Percentiles rank a stretch among this genome's conserved stretches.
These are phyloP conservation scores for Tenualosa thibaudeaui DNA, from an alignment of 2,797 vertebrate species.

Conservation along the genomic window DNA sequence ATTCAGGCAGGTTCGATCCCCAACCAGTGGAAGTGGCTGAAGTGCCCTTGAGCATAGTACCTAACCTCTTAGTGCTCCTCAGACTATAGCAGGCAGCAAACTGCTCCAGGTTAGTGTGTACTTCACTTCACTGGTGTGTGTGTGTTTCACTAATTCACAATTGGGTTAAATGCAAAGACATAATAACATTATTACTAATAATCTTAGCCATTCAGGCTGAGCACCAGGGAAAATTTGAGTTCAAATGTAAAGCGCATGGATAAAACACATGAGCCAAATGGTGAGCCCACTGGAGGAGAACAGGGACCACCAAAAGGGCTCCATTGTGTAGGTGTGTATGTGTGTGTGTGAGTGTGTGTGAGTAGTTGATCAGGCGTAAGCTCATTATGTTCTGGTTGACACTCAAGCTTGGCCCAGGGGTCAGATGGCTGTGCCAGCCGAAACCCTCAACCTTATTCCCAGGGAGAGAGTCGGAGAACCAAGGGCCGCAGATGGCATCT, in stretches of 20 bases:
- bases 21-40: too few species aligned
- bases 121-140: too few species aligned
- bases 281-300: not conserved
- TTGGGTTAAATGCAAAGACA: too few species aligned
- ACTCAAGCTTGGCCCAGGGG: not conserved
- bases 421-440: not conserved
- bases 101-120: too few species aligned
- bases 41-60: too few species aligned
- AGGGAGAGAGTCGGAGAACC: not conserved
- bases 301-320: conserved; percentile 27
- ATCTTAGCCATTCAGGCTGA: not conserved
- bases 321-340: not conserved
- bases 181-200: not conserved
- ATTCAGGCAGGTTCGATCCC: too few species aligned
- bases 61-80: too few species aligned
- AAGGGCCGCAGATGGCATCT: not conserved
- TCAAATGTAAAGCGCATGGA: not conserved
- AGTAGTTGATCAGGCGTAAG: not conserved
- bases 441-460: not conserved
- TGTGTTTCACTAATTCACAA: too few species aligned
- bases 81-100: too few species aligned
- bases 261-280: not conserved
- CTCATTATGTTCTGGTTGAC: not conserved
- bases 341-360: conserved; percentile 11
- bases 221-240: not conserved